Conservation (phyloP, 2,113 vertebrate genomes). For the Ranitomeya variabilis region DNA sequence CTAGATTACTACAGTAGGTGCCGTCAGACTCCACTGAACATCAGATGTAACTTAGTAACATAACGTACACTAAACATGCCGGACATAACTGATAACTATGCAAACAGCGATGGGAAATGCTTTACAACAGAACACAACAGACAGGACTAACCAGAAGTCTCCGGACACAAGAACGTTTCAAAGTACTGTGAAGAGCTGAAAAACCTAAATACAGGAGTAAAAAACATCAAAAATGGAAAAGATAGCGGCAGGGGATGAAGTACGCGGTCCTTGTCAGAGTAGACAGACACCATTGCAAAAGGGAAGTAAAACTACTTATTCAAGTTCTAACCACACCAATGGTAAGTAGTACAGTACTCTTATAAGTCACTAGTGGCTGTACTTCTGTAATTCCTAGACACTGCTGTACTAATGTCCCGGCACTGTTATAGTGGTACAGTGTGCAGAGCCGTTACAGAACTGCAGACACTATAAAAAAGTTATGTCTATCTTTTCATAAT, state of each 20-base stretch:
- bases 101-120: neutral
- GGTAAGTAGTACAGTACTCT: constrained; percentile 17
- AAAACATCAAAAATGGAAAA: constrained; percentile 17
- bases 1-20: neutral
- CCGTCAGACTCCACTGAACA: neutral
- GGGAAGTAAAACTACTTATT: neutral
- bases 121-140: constrained; percentile 38
- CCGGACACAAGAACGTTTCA: neutral
- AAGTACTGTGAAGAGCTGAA: neutral
- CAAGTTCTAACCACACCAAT: neutral
- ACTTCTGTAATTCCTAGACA: neutral
- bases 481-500: no score
- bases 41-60: constrained; percentile 41
- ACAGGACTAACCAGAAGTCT: constrained; percentile 52
- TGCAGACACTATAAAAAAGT: no score
- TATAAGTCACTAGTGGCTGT: neutral
- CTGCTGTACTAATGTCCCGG: no score
- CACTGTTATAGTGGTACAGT: neutral
- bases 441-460: neutral
- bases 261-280: neutral
- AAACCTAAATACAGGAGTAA: neutral
- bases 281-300: neutral
- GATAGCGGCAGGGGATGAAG: neutral
- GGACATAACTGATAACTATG: constrained; percentile 12
- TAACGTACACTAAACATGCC: constrained; percentile 26